Evolutionary conservation across 2,113 vertebrate genomes (phyloP).

Genomic region (Struthidea cinerea): DNA sequence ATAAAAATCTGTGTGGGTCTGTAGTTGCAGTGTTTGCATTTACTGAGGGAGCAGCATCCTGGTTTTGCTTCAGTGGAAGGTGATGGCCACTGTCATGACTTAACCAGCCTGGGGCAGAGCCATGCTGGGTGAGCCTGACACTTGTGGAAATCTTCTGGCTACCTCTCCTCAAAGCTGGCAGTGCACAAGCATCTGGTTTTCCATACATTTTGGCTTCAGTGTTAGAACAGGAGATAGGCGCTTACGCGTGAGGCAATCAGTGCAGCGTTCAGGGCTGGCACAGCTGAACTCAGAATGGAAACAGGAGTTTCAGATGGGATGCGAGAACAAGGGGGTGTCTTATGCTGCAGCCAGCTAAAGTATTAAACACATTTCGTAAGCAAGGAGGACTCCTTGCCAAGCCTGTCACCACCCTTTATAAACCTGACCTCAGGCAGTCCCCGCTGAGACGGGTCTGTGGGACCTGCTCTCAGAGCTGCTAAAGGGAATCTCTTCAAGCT

Average conservation of each 20-base stretch:
- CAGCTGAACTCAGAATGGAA: not conserved
- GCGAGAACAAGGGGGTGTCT: slow-evolving; percentile 68
- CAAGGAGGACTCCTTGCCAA: slow-evolving; percentile 56
- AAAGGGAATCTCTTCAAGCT: not conserved
- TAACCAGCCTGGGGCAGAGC: not conserved
- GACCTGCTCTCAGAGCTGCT: not conserved
- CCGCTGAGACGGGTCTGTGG: not conserved
- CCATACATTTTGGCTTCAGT: not conserved
- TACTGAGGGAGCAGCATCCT: not conserved
- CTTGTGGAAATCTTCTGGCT: not conserved
- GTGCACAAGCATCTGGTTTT: not conserved
- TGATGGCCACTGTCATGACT: not conserved
- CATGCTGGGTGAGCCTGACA: not conserved
- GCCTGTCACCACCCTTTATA: slow-evolving; percentile 41
- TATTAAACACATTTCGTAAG: slow-evolving; percentile 51
- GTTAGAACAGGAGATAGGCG: not conserved
- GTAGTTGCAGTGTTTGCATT: not conserved
- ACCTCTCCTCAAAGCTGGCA: not conserved
- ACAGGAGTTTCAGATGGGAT: not conserved
- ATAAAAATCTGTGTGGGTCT: not conserved
- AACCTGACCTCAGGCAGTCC: slow-evolving; percentile 33
- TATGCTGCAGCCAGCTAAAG: slow-evolving; percentile 33
- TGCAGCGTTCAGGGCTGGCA: not conserved
- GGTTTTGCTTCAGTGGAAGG: not conserved
- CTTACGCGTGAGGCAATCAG: not conserved